Conservation (phyloP, 2,888 invertebrate genomes). For the Bhutanitis thaidina region DNA sequence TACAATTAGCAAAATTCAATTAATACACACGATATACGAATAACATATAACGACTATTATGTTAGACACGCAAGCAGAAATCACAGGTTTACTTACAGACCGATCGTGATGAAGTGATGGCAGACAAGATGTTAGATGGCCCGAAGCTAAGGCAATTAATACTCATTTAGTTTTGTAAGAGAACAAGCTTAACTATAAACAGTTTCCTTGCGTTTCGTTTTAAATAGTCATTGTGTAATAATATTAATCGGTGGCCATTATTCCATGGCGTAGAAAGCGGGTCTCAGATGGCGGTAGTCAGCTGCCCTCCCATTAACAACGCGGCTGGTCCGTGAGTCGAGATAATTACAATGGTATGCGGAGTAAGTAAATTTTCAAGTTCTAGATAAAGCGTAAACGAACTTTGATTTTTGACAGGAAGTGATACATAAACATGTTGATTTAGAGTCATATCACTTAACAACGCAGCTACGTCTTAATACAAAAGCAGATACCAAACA, state of each 20-base stretch:
- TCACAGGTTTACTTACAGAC: background rate
- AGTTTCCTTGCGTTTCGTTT: slow-evolving; percentile 14
- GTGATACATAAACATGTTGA: background rate
- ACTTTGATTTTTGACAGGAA: background rate
- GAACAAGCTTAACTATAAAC: slow-evolving; percentile 12
- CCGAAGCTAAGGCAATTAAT: slow-evolving; percentile 17
- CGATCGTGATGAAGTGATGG: slow-evolving; percentile 1
- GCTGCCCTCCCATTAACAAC: slow-evolving; percentile 43
- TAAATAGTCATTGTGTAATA: slow-evolving; percentile 27
- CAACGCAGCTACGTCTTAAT: background rate
- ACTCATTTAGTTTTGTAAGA: slow-evolving; percentile 16
- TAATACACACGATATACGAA: too few relatives aligned
- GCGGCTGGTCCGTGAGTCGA: background rate
- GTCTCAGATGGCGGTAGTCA: slow-evolving; percentile 50
- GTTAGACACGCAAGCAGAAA: background rate
- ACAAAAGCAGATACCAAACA: background rate
- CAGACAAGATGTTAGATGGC: slow-evolving; percentile 4
- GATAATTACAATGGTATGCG: slow-evolving; percentile 16
- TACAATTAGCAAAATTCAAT: too few relatives aligned
- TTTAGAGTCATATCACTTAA: background rate
- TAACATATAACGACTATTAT: background rate
- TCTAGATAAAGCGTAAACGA: background rate
- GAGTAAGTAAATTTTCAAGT: slow-evolving; percentile 2
- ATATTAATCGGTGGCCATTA: slow-evolving; percentile 66
- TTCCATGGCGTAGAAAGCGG: slow-evolving; percentile 62